phyloP scores from a whole-genome alignment of 1,140 invertebrate genomes.

The Aphelenchoides besseyi region DNA sequence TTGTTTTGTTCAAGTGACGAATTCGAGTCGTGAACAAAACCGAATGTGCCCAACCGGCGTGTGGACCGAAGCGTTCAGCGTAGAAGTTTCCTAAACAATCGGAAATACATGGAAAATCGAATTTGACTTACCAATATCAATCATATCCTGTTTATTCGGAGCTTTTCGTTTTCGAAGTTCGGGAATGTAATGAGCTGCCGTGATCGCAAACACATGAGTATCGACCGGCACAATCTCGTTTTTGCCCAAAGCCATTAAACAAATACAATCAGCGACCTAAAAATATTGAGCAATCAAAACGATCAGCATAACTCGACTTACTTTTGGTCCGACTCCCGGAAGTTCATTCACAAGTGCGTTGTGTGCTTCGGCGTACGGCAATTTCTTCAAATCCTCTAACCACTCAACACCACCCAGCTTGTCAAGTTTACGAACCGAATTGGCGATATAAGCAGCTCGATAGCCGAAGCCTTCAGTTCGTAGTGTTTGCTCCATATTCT shows the following conservation, averaged over 20 bases:
- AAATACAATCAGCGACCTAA: slow-evolving; percentile 94
- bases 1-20: slow-evolving; percentile 31
- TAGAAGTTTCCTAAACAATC: slow-evolving; percentile 70
- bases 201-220: slow-evolving; percentile 92
- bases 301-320: slow-evolving; percentile 17
- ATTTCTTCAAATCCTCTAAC: slow-evolving; percentile 17
- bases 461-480: slow-evolving; percentile 76
- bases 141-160: slow-evolving; percentile 67
- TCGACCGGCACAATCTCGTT: slow-evolving; percentile 85
- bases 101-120: background rate
- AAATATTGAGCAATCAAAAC: slow-evolving; percentile 66
- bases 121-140: slow-evolving; percentile 70
- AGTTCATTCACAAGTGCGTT: slow-evolving; percentile 21
- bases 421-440: slow-evolving; percentile 28
- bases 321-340: slow-evolving; percentile 45
- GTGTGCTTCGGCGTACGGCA: slow-evolving; percentile 32
- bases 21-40: slow-evolving; percentile 65
- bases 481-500: slow-evolving; percentile 72
- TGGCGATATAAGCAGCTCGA: slow-evolving; percentile 77
- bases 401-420: slow-evolving; percentile 28
- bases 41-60: slow-evolving; percentile 91
- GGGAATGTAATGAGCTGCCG: slow-evolving; percentile 74
- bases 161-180: slow-evolving; percentile 73
- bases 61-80: slow-evolving; percentile 75
- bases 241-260: slow-evolving; percentile 89